Evolutionary conservation across 2,888 invertebrate species (phyloP), one percentile per base, ranked within the genome.

Genomic region (Timema podura): DNA sequence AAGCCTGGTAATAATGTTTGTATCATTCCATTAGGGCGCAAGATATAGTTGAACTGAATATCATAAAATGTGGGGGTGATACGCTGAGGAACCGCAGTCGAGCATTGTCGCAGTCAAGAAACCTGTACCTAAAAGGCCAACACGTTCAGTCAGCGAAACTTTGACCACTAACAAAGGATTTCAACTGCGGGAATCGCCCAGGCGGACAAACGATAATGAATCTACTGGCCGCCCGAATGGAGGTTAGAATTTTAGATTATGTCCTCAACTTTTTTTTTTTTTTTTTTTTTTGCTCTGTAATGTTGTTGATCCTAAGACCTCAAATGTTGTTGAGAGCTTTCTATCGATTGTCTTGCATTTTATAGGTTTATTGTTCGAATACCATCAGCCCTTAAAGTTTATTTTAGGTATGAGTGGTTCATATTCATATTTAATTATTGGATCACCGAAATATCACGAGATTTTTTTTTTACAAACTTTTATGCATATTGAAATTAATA

Each of bases 31-130:
- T 30, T 30, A 30, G 30, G 30, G 30, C 30, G 1, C 30, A 30
- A 30, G 30, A 93, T 77, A 93, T 95, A 71, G 82, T 86, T 74
- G 88, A 91, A 74, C 83, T 95, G 76, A 87, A 88, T 79, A 88
- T 95, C 75, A 90, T 95, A 74, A 88, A 30, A 30, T 30, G 30
- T 30, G 30, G 30, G 30, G 30, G 30, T 3, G 30, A 90, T 71
- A 85, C 86, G 85, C 85, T 67, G 82, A 86, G 59, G 82, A 82
- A 67, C 79, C 82, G 47, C 74, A 75, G 51, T 69, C 70, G 49
- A 84, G 84, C 75, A 85, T 82, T 74, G 81, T 85, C 48, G 82
- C 82, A n/a, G 83, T 85, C 11, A 84, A 84, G 67, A 84, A 84
- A 76, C 85, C 86, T 13, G 83, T 85, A 48, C 82, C 85, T 1